These are phyloP conservation scores for Rhyacichthys aspro DNA, from an alignment of 2,797 vertebrate genomes.

Conservation along the genomic window DNA sequence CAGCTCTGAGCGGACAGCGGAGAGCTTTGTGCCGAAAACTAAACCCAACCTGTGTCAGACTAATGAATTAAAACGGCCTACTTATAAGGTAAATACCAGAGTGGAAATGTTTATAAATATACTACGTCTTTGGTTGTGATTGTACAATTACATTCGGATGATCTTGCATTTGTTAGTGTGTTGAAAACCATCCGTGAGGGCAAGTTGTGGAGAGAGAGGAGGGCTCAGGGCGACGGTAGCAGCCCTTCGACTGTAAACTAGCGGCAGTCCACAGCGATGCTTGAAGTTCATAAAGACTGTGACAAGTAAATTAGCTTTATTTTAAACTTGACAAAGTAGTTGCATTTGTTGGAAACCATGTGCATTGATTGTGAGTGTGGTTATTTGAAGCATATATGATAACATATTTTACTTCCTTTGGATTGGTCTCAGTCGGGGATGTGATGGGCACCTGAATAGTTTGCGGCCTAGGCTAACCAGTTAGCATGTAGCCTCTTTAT, in stretches of 20 bases:
- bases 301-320: slow-evolving; percentile 76
- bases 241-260: slow-evolving; percentile 69
- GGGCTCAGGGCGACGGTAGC: slow-evolving; percentile 72
- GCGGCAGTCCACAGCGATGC: slow-evolving; percentile 72
- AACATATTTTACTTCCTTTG: slow-evolving; percentile 63
- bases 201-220: slow-evolving; percentile 75
- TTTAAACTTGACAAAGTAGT: slow-evolving; percentile 74
- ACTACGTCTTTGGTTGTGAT: slow-evolving; percentile 26
- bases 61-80: slow-evolving; percentile 85
- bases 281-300: slow-evolving; percentile 77
- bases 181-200: slow-evolving; percentile 65
- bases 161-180: slow-evolving; percentile 66
- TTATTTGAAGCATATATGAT: slow-evolving; percentile 34
- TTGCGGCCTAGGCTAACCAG: slow-evolving; percentile 88
- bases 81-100: slow-evolving; percentile 81
- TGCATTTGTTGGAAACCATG: slow-evolving; percentile 39
- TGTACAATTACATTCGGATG: slow-evolving; percentile 44
- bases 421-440: slow-evolving; percentile 67
- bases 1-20: slow-evolving; percentile 76
- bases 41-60: slow-evolving; percentile 80
- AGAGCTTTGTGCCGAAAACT: slow-evolving; percentile 88
- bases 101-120: slow-evolving; percentile 35
- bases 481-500: slow-evolving; percentile 54
- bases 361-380: slow-evolving; percentile 15
- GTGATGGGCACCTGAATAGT: slow-evolving; percentile 82